Evolutionary conservation across 1,140 invertebrate genomes (phyloP), one percentile per base, ranked within the genome.

Genomic region (Procambarus clarkii): DNA sequence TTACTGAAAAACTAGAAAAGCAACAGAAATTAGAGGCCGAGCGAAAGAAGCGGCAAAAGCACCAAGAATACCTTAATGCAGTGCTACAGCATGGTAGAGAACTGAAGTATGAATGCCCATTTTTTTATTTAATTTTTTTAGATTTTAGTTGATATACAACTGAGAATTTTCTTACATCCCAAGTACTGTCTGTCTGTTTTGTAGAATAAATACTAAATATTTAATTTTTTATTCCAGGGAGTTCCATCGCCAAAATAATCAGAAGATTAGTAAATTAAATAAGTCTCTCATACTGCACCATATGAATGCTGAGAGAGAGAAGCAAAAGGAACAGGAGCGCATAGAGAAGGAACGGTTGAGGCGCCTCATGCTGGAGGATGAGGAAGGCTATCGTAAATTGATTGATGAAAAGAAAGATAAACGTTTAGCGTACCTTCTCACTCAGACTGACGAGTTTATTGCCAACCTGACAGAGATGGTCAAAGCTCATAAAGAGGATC

Each of bases 371-470:
- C 98, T 98, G 60, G 97, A 98, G 94, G 98, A 98, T 95, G 98
- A 98, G 95, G 98, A 98, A 94, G 98, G 98, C 86, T 98, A 98
- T 94, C 95, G 99, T 93, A 99, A 99, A 95, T 96, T 99, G 76
- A 99, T 99, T 94, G 99, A 99, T 96, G 98, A 99, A 94, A 99
- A 99, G 96, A 99, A 99, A 96, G 99, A 99, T 95, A 99, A 99
- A 95, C 97, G 99, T 84, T 95, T 99, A 93, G 99, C 99, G 24
- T 99, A 99, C 96, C 95, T 99, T 50, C 95, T 99, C 18, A 97
- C 98, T 0, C 99, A 99, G 95, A 99, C 99, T 9, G 99, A 99
- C 95, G 99, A 99, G 94, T 99, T n/a, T 94, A 99, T 99, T 92
- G 96, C 97, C 90, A 99, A 98, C 95, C 96, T 99, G 54, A 99